phyloP scores from a whole-genome alignment of 2,797 vertebrate genomes.

The Steatocranus sp. region DNA sequence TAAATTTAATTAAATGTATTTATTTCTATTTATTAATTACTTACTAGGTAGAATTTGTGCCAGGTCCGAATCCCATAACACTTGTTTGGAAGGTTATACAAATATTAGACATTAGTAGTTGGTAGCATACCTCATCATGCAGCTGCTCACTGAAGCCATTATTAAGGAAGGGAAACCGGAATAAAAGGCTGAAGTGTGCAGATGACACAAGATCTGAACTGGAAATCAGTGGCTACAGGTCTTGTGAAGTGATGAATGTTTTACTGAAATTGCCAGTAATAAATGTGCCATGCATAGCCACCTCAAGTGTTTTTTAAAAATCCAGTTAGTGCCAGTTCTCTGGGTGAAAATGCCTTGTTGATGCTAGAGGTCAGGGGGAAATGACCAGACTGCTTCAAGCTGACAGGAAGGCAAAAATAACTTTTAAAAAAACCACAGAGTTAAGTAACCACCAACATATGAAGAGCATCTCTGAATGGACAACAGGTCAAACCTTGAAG shows the following conservation, averaged over 20 bases:
- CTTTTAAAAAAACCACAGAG: background rate
- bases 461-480: background rate
- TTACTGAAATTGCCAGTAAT: background rate
- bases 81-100: background rate
- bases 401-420: background rate
- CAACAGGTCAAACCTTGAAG: background rate
- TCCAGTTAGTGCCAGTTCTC: background rate
- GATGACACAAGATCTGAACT: background rate
- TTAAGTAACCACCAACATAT: background rate
- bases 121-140: background rate
- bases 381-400: background rate
- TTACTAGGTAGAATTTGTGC: background rate
- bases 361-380: background rate
- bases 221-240: background rate
- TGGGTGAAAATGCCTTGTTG: background rate
- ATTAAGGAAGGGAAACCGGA: background rate
- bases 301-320: fast-evolving
- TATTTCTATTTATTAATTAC: background rate
- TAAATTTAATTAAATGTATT: background rate
- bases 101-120: background rate
- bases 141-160: background rate
- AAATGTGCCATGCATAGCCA: background rate
- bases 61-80: background rate
- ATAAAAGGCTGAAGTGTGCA: fast-evolving
- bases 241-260: background rate